phyloP scores from a whole-genome alignment of 2,888 invertebrate genomes.

The Ceriagrion tenellum region DNA sequence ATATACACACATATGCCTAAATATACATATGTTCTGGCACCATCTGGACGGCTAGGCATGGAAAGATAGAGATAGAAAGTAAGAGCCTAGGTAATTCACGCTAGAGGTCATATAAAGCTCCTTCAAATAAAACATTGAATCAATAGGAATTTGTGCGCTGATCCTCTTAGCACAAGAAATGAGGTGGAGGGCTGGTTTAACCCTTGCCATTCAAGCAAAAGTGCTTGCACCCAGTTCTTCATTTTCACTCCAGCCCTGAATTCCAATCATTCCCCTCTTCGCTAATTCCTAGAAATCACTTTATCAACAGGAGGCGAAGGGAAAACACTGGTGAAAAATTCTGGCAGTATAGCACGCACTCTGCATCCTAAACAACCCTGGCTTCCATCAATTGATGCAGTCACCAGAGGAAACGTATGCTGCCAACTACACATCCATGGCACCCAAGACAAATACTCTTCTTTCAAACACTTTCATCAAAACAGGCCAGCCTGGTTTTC shows the following conservation, averaged over 20 bases:
- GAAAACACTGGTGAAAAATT: background rate
- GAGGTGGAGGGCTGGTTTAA: constrained; percentile 46
- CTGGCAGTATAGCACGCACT: constrained; percentile 11
- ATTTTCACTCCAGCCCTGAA: background rate
- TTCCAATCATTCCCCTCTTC: background rate
- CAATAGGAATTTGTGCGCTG: constrained; percentile 61
- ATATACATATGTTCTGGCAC: constrained; percentile 65
- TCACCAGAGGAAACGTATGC: background rate
- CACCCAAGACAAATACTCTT: background rate
- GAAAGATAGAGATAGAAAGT: constrained; percentile 46
- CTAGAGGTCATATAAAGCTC: constrained; percentile 45
- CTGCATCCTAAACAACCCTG: background rate
- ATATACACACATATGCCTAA: constrained; percentile 65
- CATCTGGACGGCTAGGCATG: constrained; percentile 67
- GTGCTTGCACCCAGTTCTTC: background rate
- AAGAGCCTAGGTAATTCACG: constrained; percentile 55
- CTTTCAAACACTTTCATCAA: constrained; percentile 4
- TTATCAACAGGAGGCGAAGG: background rate
- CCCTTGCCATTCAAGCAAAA: constrained; percentile 37
- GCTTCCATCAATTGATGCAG: background rate
- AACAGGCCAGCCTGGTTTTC: constrained; percentile 62
- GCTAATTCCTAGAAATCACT: background rate
- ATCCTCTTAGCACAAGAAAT: constrained; percentile 50
- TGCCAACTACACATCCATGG: constrained; percentile 1
- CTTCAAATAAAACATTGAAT: constrained; percentile 42